These are phyloP conservation scores for Meteorus sp. DNA, from an alignment of 1,140 invertebrate species.

Conservation along the genomic window DNA sequence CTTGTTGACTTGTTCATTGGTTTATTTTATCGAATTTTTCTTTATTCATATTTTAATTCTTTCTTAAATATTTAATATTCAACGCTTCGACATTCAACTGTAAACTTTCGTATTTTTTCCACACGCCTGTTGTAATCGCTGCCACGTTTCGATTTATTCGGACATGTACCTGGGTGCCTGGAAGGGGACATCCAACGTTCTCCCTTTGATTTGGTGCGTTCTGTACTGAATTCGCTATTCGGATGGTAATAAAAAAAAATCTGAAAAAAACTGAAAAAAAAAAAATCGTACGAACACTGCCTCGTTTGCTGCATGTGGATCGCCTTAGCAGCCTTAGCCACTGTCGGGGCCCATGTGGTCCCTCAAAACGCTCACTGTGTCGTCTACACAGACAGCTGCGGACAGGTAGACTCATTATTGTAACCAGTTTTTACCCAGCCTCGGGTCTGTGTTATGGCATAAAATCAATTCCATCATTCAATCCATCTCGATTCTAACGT, in stretches of 20 bases:
- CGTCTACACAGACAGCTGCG: conserved; percentile 92
- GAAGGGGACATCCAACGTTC: conserved; percentile 50
- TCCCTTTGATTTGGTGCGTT: conserved; percentile 54
- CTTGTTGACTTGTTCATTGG: conserved; percentile 3
- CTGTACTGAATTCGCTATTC: conserved; percentile 53
- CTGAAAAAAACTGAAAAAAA: conserved; percentile 36
- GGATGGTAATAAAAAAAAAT: conserved; percentile 50
- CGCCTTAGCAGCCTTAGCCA: conserved; percentile 62
- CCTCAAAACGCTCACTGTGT: conserved; percentile 87
- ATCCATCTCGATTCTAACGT: neutral
- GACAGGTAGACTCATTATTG: conserved; percentile 81
- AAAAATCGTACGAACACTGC: conserved; percentile 60
- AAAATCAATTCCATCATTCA: conserved; percentile 8
- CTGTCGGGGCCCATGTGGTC: conserved; percentile 65
- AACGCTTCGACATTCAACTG: conserved; percentile 14
- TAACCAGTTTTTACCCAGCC: conserved; percentile 61
- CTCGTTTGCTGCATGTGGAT: conserved; percentile 62
- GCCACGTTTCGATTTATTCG: conserved; percentile 46
- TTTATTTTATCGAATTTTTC: conserved; percentile 2
- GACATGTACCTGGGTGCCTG: conserved; percentile 59
- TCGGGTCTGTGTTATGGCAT: conserved; percentile 50
- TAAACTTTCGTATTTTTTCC: conserved; percentile 19
- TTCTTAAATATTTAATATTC: conserved; percentile 15
- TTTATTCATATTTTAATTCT: conserved; percentile 4
- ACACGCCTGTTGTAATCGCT: conserved; percentile 43